Base-by-base conservation (phyloP, 2,888 invertebrate genomes). In the Pediacus dermestoides region DNA sequence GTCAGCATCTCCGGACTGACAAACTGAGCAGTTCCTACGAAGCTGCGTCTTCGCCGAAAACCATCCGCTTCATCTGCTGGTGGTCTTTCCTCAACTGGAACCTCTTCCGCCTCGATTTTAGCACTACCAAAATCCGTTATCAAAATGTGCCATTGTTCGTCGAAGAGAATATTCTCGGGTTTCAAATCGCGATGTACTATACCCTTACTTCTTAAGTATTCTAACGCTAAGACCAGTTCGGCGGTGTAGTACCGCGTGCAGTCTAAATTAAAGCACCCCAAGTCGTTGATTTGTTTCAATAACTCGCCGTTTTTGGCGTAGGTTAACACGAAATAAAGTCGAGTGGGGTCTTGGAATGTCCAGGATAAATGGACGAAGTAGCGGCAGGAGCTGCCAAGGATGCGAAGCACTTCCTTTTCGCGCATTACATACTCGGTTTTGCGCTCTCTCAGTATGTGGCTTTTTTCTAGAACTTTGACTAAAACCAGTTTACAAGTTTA, bases 11-110 rank as follows among this genome's bases (percentile, higher is more conserved):
- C 99, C 2, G 99, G 99, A 38, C 95, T 95, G 0, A 99, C 95
- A 70, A 97, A 99, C 67, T 97, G 96, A 2, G 99, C 96, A 7
- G 97, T 99, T 32, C 99, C 99, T 8, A 97, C 97, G 70, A 99
- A 97, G 25, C 48, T 44, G 13, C 38, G 39, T 31, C 43, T 36
- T 37, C 38, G 27, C 7, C 13, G 15, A 16, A 7, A 11, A 12
- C 9, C 9, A 4, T 12, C 42, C 7, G 54, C 49, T 16, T 18
- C n/a, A 9, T 16, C 16, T 13, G 2, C 22, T 13, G 35, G 16
- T 13, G 11, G 11, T 9, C n/a, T 14, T 21, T 34, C 16, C n/a
- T 60, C 51, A 7, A 62, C 18, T 26, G 30, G 22, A 25, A 38
- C 34, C 30, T 48, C 46, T 11, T 34, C 39, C 12, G 70, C 71